Evolutionary conservation across 2,888 invertebrate genomes (phyloP), one percentile per base, ranked within the genome.

Genomic region (Tiliacea aurago): DNA sequence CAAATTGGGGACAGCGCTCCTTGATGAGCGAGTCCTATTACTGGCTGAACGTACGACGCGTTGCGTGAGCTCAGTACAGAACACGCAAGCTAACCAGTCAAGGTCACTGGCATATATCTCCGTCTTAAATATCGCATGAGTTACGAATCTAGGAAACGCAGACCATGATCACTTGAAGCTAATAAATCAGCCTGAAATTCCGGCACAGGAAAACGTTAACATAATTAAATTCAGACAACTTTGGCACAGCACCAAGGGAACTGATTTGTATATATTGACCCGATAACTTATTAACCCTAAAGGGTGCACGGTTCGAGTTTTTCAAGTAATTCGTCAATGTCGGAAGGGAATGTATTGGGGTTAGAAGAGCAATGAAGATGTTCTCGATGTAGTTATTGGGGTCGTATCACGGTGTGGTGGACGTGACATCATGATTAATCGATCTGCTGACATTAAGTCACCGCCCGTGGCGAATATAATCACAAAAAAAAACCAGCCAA

Each of bases 371-470:
- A 86, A 89, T 89, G 83, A 86, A 90, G 85, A 87, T 83, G 86
- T 89, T 78, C 75, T 81, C 84, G 84, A 81, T 84, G 84, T 84
- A 75, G 79, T 89, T 88, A 89, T 83, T 70, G 74, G 66, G 77
- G 83, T 78, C 76, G 80, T 73, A 84, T 86, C 76, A 81, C 78
- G 77, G 69, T 76, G 64, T 73, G 67, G 78, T 73, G 84, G 84
- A 84, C 83, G 81, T 81, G 87, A 87, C 87, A 84, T 83, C 80
- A 83, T 89, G 89, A 90, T 90, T 88, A 87, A 91, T 89, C 81
- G 84, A 81, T 63, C 72, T 83, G 70, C 67, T 80, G 77, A 81
- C 73, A 55, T 74, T 70, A 77, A 81, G 76, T 81, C 74, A 81
- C 82, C 70, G 76, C 67, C 77, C 76, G 70, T 76, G 66, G 68